Base-by-base conservation (phyloP, 2,113 vertebrate species). In the Reinhardtius hippoglossoides region DNA sequence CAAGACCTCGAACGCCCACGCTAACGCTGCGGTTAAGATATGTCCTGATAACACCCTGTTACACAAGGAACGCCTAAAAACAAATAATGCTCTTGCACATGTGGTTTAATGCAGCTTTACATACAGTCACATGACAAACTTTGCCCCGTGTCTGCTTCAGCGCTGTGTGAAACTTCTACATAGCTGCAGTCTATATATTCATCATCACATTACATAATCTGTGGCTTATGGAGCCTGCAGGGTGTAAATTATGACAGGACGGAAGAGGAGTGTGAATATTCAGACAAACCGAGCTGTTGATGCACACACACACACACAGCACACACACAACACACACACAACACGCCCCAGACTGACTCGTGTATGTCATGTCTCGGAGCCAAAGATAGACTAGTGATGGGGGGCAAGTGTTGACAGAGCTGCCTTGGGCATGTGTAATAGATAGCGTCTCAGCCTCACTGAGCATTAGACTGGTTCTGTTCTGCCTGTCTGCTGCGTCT, bases 341-440 rank as follows among this genome's bases (percentile, higher is more conserved):
- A 21, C 52, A 9, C 9, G 8, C 6, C 52, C 20, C 16, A 2
- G 10, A 63, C 13, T 31, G 55, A 67, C 42, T 24, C 1, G 69
- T 67, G 75, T 48, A 18, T 73, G 65, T 74, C 63, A 58, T 60
- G 66, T 74, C 75, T 79, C 7, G 1, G 31, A 82, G 85, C 52
- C 68, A 67, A 26, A 80, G 60, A 84, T 27, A 55, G 78, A 75
- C 35, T 3, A 20, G 9, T 10, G 54, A 87, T 37, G 68, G 68
- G 68, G 60, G 54, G 67, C 21, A 48, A 78, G 80, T 62, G 74
- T 66, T 72, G 82, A 80, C 24, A 58, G 70, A 75, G 74, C 55
- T 52, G 85, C 90, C 86, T 80, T 54, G 50, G 74, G 88, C 86
- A 76, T 76, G 61, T 84, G 86, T 87, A 91, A 91, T 68, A 59